Percentiles rank a stretch among this genome's conserved stretches.
phyloP scores from a whole-genome alignment of 2,888 invertebrate species.

The Shargacucullia verbasci region DNA sequence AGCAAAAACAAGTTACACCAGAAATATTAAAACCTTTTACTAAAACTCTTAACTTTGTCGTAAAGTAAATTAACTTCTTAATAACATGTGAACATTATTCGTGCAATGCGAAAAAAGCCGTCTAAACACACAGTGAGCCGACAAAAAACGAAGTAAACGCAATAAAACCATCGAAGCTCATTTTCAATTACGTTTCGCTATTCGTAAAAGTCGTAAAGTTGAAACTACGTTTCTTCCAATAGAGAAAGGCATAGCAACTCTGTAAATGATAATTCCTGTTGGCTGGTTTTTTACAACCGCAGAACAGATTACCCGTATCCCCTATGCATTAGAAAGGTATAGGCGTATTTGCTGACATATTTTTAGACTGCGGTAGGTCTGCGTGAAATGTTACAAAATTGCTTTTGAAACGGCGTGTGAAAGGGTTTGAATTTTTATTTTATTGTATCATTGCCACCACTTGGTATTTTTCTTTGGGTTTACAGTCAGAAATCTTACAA shows the following conservation, averaged over 20 bases:
- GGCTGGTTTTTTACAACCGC: conserved; percentile 68
- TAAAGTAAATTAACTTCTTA: conserved; percentile 6
- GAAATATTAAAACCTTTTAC: no score
- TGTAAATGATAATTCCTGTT: conserved; percentile 55
- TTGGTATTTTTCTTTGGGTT: no score
- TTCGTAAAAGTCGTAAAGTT: conserved; percentile 70
- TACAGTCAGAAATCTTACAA: no score
- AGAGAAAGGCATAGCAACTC: conserved; percentile 54
- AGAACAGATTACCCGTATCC: conserved; percentile 84
- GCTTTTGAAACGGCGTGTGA: conserved; percentile 10
- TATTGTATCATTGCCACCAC: no score
- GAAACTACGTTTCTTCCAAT: conserved; percentile 56
- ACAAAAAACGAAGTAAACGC: conserved; percentile 17
- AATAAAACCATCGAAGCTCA: conserved; percentile 55
- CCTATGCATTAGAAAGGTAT: conserved; percentile 75
- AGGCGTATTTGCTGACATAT: conserved; percentile 43
- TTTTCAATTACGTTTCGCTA: conserved; percentile 67
- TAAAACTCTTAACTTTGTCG: background rate
- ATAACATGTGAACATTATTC: background rate
- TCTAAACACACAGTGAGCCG: conserved; percentile 30
- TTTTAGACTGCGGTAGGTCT: conserved; percentile 67
- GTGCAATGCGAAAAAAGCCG: background rate
- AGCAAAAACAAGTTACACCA: no score
- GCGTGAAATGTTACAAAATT: conserved; percentile 43
- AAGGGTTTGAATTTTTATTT: conserved; percentile 1